phyloP scores from a whole-genome alignment of 1,140 invertebrate genomes.

The Triops longicaudatus region DNA sequence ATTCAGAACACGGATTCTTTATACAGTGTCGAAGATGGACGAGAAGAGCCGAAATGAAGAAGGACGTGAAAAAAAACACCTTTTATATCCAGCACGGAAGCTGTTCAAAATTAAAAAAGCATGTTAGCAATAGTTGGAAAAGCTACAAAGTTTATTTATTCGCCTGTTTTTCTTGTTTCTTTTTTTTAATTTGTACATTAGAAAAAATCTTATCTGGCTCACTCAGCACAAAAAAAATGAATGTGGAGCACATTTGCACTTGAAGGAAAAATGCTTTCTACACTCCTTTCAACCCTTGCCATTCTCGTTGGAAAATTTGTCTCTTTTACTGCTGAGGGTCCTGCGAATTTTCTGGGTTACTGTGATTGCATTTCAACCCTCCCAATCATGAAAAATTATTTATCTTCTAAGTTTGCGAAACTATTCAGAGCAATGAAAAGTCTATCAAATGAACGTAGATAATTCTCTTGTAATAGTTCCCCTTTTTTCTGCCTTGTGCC shows the following conservation, averaged over 20 bases:
- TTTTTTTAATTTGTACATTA: background rate
- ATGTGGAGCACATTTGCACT: conserved; percentile 5
- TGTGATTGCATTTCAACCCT: background rate
- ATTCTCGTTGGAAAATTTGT: background rate
- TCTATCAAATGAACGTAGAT: background rate
- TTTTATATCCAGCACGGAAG: too few species aligned
- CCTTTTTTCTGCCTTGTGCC: conserved; percentile 14
- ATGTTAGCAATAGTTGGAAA: background rate
- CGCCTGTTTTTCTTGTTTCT: too few species aligned
- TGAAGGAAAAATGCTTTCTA: background rate
- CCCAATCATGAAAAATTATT: background rate
- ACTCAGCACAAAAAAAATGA: background rate
- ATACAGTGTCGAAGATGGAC: too few species aligned
- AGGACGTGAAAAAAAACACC: too few species aligned
- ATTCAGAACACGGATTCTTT: too few species aligned
- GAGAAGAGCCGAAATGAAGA: too few species aligned
- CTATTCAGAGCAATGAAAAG: background rate
- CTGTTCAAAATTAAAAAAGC: too few species aligned
- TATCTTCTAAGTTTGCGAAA: background rate
- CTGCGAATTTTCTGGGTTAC: background rate
- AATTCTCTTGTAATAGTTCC: background rate
- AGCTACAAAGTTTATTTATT: conserved; percentile 9
- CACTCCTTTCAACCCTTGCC: background rate
- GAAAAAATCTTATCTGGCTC: background rate
- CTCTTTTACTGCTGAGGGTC: background rate